phyloP scores from a whole-genome alignment of 2,113 vertebrate genomes.

The Hemiscyllium ocellatum region DNA sequence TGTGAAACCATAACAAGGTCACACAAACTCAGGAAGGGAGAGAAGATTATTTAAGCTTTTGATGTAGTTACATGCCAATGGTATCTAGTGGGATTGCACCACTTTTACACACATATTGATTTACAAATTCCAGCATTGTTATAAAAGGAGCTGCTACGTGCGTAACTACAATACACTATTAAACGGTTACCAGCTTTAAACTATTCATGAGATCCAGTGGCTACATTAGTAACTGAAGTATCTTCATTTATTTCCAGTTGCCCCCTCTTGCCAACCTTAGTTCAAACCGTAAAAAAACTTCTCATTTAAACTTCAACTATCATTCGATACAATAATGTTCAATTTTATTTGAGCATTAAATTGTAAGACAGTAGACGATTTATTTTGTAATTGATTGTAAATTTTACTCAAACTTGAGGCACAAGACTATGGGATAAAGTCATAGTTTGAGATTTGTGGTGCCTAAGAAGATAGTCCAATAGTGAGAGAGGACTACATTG shows the following conservation, averaged over 20 bases:
- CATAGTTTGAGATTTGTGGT: neutral
- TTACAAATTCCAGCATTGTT: neutral
- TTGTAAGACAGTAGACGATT: neutral
- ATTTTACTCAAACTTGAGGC: neutral
- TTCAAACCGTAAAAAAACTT: neutral
- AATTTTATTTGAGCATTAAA: neutral
- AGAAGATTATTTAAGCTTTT: neutral
- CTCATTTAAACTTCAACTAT: neutral
- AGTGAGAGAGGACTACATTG: neutral
- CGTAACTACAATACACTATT: neutral
- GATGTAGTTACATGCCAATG: neutral
- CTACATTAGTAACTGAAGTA: neutral
- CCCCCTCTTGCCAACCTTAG: neutral
- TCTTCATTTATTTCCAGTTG: neutral
- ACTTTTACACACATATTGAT: neutral
- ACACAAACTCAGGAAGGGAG: neutral
- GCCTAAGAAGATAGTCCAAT: neutral
- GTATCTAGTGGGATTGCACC: neutral
- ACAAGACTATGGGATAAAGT: neutral
- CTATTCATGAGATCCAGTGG: neutral
- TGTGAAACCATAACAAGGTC: neutral
- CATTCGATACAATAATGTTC: neutral
- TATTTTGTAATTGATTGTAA: neutral
- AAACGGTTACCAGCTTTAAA: neutral
- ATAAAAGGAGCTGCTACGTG: neutral